Conservation (phyloP, 37 sponge, comb jelly and placozoan genomes). For the Beroe forskalii region DNA sequence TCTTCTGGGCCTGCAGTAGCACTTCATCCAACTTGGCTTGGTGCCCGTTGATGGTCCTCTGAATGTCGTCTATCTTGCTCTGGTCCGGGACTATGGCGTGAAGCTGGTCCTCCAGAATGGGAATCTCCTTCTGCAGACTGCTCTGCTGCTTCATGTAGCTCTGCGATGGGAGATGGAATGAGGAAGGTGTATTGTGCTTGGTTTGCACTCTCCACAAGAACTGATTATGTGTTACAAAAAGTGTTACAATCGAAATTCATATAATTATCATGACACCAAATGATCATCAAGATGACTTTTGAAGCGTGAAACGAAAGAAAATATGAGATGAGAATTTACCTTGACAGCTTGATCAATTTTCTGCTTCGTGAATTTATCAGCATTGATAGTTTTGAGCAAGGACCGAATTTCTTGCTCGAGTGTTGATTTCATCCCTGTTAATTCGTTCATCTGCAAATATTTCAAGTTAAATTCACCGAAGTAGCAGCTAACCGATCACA, state of each 20-base stretch:
- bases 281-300: too few species aligned
- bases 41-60: slow-evolving; percentile 20
- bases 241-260: too few species aligned
- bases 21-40: slow-evolving; percentile 79
- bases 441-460: neutral
- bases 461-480: neutral
- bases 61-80: slow-evolving; percentile 64
- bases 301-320: too few species aligned
- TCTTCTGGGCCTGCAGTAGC: neutral
- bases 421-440: neutral
- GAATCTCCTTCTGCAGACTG: slow-evolving; percentile 43
- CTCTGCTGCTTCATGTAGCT: slow-evolving; percentile 53
- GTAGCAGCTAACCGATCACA: too few species aligned
- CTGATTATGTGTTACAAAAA: too few species aligned
- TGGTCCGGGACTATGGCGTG: slow-evolving; percentile 11
- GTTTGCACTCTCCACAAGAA: too few species aligned
- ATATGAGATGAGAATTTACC: slow-evolving; percentile 3
- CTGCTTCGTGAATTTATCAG: slow-evolving; percentile 39
- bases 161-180: neutral
- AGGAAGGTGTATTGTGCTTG: too few species aligned
- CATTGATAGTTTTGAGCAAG: slow-evolving; percentile 69
- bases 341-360: slow-evolving; percentile 54
- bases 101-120: neutral
- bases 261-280: too few species aligned
- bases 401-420: slow-evolving; percentile 67